A percentile compares a stretch with the other conserved stretches of the same genome.
Evolutionary conservation across 2,888 invertebrate species (phyloP).

Genomic region (Dryomyza anilis): DNA sequence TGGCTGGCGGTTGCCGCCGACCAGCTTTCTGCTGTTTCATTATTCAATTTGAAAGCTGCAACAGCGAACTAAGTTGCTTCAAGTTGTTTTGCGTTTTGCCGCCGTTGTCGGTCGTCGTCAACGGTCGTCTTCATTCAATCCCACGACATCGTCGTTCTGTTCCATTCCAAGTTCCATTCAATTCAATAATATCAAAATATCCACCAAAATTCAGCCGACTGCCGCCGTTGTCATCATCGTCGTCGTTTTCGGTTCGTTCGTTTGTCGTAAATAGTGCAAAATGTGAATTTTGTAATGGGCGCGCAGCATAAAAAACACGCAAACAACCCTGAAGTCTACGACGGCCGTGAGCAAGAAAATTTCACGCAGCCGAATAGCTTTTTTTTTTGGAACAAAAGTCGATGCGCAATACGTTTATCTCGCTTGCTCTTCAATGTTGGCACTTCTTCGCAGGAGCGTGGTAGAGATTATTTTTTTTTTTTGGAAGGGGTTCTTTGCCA

Average conservation of each 20-base stretch:
- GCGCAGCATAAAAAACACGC: slow-evolving; percentile 38
- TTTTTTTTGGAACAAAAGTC: not conserved
- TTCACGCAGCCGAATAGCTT: not conserved
- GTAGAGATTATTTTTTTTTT: no score
- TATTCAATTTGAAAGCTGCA: no score
- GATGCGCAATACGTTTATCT: not conserved
- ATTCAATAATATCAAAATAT: no score
- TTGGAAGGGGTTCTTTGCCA: no score
- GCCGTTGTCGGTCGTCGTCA: not conserved
- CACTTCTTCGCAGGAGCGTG: not conserved
- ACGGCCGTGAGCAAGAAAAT: no score
- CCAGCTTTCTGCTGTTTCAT: no score
- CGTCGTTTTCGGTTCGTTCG: slow-evolving; percentile 34
- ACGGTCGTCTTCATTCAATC: no score
- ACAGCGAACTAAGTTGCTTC: not conserved
- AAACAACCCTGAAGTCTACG: slow-evolving; percentile 8
- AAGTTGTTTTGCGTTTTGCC: no score
- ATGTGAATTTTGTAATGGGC: slow-evolving; percentile 56
- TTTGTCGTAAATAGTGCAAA: slow-evolving; percentile 52
- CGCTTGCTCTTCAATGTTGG: not conserved
- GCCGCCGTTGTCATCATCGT: not conserved
- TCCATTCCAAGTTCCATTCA: no score
- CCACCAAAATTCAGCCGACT: no score
- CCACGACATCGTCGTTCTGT: no score
- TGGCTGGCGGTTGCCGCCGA: no score